These are phyloP conservation scores for Calcarius lapponicus DNA, from an alignment of 2,797 vertebrate species.

Conservation along the genomic window DNA sequence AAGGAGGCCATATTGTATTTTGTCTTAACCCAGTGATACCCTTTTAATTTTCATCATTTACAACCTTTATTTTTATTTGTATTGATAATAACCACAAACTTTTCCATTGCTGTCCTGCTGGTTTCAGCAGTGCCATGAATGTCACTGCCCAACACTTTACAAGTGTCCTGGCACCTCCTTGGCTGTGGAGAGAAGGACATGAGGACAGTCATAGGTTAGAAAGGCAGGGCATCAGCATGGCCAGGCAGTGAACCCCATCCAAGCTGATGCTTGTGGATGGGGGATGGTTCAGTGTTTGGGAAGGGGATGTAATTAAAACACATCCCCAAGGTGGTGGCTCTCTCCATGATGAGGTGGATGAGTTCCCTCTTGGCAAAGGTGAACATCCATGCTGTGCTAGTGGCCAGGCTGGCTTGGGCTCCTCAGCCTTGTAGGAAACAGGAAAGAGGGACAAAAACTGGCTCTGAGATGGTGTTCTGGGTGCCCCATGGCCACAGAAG, in stretches of 20 bases:
- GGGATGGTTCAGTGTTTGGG: neutral
- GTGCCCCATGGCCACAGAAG: neutral
- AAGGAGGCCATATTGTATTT: neutral
- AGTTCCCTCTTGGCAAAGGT: neutral
- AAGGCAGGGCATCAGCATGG: neutral
- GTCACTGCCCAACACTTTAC: neutral
- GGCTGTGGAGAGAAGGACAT: neutral
- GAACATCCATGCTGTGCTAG: fast-evolving
- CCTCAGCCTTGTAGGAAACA: neutral
- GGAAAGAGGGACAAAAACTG: neutral
- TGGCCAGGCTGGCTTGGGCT: neutral
- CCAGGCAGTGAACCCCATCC: neutral
- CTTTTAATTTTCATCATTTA: neutral
- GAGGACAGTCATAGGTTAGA: neutral
- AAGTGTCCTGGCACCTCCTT: neutral
- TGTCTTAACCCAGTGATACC: neutral
- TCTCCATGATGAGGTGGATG: fast-evolving
- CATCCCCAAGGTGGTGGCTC: neutral
- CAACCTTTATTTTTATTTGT: neutral
- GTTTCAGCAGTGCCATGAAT: neutral
- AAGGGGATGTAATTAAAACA: neutral
- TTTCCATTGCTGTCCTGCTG: neutral
- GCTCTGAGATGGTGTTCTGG: neutral
- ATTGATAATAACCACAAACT: neutral
- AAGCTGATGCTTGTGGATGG: fast-evolving